A percentile compares a stretch with the other conserved stretches of the same genome.
phyloP scores from a whole-genome alignment of 2,888 invertebrate species.

The Eupithecia subfuscata region DNA sequence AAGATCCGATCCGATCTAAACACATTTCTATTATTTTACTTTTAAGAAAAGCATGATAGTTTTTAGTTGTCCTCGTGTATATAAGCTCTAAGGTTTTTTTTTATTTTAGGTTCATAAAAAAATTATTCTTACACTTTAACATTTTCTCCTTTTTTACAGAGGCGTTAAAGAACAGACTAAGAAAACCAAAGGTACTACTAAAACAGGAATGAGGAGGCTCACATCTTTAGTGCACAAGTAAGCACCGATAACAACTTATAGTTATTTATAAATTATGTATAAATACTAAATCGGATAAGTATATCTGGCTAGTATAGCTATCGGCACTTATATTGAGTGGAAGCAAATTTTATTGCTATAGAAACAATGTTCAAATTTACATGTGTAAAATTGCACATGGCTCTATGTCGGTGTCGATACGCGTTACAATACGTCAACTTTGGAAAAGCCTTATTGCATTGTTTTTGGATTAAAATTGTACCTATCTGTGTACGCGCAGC shows the following conservation, averaged over 20 bases:
- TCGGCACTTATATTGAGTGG: background rate
- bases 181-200: conserved; percentile 76
- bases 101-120: too few relatives aligned
- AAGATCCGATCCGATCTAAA: too few relatives aligned
- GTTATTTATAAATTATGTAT: conserved; percentile 10
- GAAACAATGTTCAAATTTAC: background rate
- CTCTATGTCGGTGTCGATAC: background rate
- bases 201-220: conserved; percentile 73
- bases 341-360: background rate
- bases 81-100: too few relatives aligned
- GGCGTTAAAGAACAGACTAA: conserved; percentile 80
- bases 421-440: background rate
- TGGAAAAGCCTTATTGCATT: conserved; percentile 6
- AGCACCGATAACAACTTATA: conserved; percentile 38
- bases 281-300: background rate
- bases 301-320: background rate
- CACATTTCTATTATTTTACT: too few relatives aligned
- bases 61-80: too few relatives aligned
- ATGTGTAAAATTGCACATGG: background rate
- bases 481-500: background rate
- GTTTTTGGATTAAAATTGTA: conserved; percentile 1
- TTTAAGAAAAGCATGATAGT: too few relatives aligned
- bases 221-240: conserved; percentile 79
- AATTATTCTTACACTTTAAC: too few relatives aligned
- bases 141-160: conserved; percentile 56